Conservation (phyloP, 2,113 vertebrate species). For the Neogale vison region DNA sequence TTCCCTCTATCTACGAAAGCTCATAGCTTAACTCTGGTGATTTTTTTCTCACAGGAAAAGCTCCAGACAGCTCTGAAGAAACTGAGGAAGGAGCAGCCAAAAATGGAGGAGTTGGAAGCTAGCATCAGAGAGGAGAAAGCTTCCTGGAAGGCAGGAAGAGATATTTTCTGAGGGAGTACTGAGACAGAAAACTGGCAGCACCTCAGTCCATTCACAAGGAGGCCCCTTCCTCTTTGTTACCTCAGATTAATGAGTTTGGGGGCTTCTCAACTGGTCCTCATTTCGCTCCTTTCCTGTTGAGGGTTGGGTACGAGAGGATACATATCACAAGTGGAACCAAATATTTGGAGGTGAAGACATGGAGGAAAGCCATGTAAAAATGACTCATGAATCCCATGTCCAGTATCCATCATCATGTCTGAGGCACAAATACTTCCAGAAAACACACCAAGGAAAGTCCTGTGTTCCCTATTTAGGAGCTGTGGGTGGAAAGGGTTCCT, state of each 20-base stretch:
- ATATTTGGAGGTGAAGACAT: neutral
- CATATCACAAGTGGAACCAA: neutral
- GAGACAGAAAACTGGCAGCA: neutral
- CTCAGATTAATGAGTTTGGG: neutral
- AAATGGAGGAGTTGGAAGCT: neutral
- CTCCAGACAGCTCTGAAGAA: neutral
- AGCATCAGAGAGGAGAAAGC: neutral
- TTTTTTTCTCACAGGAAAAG: constrained; percentile 24
- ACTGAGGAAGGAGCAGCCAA: neutral
- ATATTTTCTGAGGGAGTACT: neutral
- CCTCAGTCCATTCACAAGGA: neutral
- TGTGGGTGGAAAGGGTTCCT: neutral
- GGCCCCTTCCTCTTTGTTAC: neutral
- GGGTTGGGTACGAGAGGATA: neutral
- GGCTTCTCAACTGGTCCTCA: neutral
- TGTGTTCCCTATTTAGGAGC: neutral
- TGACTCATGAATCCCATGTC: neutral
- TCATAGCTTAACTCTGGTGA: neutral
- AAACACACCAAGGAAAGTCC: neutral
- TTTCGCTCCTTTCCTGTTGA: neutral
- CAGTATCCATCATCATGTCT: neutral
- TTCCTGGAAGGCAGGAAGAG: neutral
- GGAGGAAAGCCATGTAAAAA: neutral
- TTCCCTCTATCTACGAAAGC: neutral
- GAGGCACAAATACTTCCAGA: neutral